Conservation (phyloP, 2,797 vertebrate genomes). For the Oreochromis mossambicus region DNA sequence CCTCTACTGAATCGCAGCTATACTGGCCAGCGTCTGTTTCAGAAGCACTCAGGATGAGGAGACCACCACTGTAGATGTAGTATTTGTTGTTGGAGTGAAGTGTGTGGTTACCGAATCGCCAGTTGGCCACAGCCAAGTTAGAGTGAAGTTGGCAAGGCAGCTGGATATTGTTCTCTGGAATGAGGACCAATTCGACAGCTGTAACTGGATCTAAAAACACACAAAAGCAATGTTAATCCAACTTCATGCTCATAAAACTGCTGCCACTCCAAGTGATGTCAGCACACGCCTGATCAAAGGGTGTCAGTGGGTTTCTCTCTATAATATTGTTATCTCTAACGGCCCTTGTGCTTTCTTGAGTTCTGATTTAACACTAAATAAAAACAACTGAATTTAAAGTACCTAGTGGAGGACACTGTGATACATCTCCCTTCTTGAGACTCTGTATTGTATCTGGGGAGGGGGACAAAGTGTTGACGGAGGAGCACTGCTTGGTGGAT, state of each 20-base stretch:
- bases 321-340: background rate
- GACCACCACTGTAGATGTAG: slow-evolving; percentile 61
- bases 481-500: slow-evolving; percentile 39
- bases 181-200: slow-evolving; percentile 40
- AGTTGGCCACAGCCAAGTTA: slow-evolving; percentile 70
- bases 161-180: slow-evolving; percentile 65
- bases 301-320: background rate
- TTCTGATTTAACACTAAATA: background rate
- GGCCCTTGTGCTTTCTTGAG: background rate
- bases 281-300: background rate
- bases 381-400: background rate
- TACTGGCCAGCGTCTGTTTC: slow-evolving; percentile 58
- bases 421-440: slow-evolving; percentile 67
- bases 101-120: slow-evolving; percentile 62
- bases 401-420: slow-evolving; percentile 70
- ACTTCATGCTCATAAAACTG: background rate
- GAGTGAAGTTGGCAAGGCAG: slow-evolving; percentile 68
- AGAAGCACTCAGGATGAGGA: slow-evolving; percentile 63
- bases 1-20: slow-evolving; percentile 68
- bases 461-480: background rate
- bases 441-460: slow-evolving; percentile 62
- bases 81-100: slow-evolving; percentile 65
- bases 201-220: slow-evolving; percentile 49
- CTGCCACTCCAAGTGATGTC: background rate
- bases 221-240: slow-evolving; percentile 9